Conservation (phyloP, 2,888 invertebrate species). For the Drosophila mimetica region DNA sequence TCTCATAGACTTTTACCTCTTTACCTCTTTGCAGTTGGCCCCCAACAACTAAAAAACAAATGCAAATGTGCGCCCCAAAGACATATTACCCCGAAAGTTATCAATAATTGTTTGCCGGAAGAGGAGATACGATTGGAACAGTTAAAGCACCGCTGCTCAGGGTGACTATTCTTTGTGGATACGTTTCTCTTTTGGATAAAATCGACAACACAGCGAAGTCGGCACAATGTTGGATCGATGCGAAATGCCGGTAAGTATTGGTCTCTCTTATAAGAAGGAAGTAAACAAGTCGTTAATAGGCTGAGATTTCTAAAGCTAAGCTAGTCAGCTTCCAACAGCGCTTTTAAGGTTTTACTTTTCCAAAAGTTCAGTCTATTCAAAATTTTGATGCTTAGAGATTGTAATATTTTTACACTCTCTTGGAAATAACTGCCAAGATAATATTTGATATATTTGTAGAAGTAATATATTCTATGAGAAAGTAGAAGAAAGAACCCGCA, state of each 20-base stretch:
- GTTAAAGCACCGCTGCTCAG: constrained; percentile 43
- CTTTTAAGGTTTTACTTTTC: neutral
- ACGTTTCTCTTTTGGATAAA: constrained; percentile 49
- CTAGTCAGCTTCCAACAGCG: neutral
- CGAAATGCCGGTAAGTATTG: constrained; percentile 82
- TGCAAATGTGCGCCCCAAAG: constrained; percentile 77
- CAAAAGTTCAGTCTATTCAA: too few species aligned
- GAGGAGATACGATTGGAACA: constrained; percentile 56
- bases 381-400: neutral
- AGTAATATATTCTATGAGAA: neutral
- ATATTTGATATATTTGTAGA: neutral
- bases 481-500: neutral
- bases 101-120: constrained; percentile 52
- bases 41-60: constrained; percentile 56
- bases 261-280: neutral
- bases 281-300: constrained; percentile 1
- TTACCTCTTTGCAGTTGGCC: constrained; percentile 61
- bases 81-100: constrained; percentile 67
- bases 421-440: neutral
- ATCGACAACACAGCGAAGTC: constrained; percentile 46
- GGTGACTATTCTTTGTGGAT: constrained; percentile 50
- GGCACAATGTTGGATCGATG: constrained; percentile 82
- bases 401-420: neutral
- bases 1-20: constrained; percentile 9
- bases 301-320: neutral